Evolutionary conservation across 2,797 vertebrate genomes (phyloP).

Genomic region (Ctenochaetus hawaiiensis): DNA sequence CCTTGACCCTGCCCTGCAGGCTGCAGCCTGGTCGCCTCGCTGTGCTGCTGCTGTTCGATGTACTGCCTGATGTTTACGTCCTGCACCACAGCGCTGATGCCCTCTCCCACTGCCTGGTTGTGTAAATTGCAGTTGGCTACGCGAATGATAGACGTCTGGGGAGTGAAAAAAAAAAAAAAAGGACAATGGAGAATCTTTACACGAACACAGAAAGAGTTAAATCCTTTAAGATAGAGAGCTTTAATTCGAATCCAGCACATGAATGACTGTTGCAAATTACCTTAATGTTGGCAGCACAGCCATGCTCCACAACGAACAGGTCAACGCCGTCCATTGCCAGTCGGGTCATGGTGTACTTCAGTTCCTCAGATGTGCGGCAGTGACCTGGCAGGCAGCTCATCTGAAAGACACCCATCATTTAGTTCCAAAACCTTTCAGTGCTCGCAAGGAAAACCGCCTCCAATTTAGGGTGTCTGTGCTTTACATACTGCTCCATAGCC

Average conservation of each 20-base stretch:
- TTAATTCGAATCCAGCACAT: not conserved
- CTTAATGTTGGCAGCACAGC: constrained; percentile 95
- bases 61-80: constrained; percentile 93
- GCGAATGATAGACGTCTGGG: constrained; percentile 90
- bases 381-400: constrained; percentile 88
- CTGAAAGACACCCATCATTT: constrained; percentile 52
- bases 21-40: constrained; percentile 76
- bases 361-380: constrained; percentile 94
- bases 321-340: constrained; percentile 94
- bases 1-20: constrained; percentile 72
- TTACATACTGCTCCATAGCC: constrained; percentile 27
- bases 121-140: constrained; percentile 97
- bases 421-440: constrained; percentile 12
- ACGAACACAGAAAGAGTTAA: not conserved
- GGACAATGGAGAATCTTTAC: not conserved
- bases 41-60: constrained; percentile 90
- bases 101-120: constrained; percentile 96
- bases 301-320: constrained; percentile 94
- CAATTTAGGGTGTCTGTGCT: constrained; percentile 14
- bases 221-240: not conserved
- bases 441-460: constrained; percentile 3
- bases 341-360: constrained; percentile 98
- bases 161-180: not conserved
- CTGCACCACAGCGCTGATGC: constrained; percentile 94
- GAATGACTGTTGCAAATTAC: constrained; percentile 66